A percentile compares a stretch with the other conserved stretches of the same genome.
Conservation (phyloP, 1,140 invertebrate genomes). For the Anoplophora glabripennis region DNA sequence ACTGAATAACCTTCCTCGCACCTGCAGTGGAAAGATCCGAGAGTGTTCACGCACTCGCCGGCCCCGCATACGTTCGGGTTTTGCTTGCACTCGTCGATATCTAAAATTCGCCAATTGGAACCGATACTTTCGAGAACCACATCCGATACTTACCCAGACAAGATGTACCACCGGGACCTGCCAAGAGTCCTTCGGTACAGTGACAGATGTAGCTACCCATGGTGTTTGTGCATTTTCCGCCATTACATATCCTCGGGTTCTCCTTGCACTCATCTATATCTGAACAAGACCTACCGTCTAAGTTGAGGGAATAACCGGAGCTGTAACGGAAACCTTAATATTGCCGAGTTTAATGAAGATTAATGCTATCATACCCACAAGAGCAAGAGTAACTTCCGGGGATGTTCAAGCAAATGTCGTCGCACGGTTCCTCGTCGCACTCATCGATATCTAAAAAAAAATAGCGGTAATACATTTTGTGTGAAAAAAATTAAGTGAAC, state of each 20-base stretch:
- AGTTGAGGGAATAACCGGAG: slow-evolving; percentile 58
- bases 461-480: slow-evolving; percentile 5
- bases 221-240: slow-evolving; percentile 78
- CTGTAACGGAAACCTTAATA: slow-evolving; percentile 25
- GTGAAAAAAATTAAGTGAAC: background rate
- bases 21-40: slow-evolving; percentile 73
- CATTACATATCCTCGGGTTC: slow-evolving; percentile 75
- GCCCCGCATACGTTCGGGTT: slow-evolving; percentile 70
- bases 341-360: background rate
- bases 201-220: slow-evolving; percentile 74
- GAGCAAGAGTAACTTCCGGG: slow-evolving; percentile 61
- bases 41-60: slow-evolving; percentile 71
- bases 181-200: slow-evolving; percentile 71
- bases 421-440: slow-evolving; percentile 66
- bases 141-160: slow-evolving; percentile 51
- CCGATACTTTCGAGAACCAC: background rate
- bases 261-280: slow-evolving; percentile 78
- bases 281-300: slow-evolving; percentile 59
- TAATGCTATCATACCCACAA: slow-evolving; percentile 49
- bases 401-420: slow-evolving; percentile 64
- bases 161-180: slow-evolving; percentile 64
- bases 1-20: slow-evolving; percentile 83
- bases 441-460: slow-evolving; percentile 71
- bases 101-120: slow-evolving; percentile 46
- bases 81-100: slow-evolving; percentile 71